Evolutionary conservation across 2,888 invertebrate species (phyloP), one percentile per base, ranked within the genome.

Genomic region (Crioceris asparagi): DNA sequence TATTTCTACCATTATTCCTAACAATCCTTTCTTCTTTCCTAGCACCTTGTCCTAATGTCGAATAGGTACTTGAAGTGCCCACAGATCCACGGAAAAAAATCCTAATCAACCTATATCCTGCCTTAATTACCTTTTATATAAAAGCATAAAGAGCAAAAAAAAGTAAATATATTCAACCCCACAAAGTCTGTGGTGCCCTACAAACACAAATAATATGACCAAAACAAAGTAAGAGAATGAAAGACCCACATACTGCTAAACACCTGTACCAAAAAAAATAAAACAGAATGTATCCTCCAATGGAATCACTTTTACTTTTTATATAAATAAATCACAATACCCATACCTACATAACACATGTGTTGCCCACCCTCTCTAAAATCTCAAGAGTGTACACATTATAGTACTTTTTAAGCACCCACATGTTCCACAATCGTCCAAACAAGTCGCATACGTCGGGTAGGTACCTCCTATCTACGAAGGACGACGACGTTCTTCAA

Each of bases 261-360:
- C 51, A 51, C 51, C 51, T 51, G 51, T 51, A 46, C 38, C 42
- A 40, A 44, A 49, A 51, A 50, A 51, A 50, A 51, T n/a, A n/a
- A n/a, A n/a, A n/a, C n/a, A n/a, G 50, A 48, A 43, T 46, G 43
- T 39, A 44, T 42, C 46, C 40, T 38, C 41, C 44, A 43, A 39
- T 42, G 23, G 41, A 46, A 39, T 48, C 49, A 50, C 51, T 51
- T 41, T 51, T 49, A 51, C 51, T 51, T 51, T 50, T 48, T 47
- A 42, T 49, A 46, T 44, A 43, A n/a, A n/a, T n/a, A n/a, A 46
- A 43, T 44, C 46, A 46, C 49, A 44, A 47, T 48, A 46, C 45
- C 44, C 49, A 52, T 53, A 54, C 49, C 51, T 54, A 53, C 51
- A 51, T 44, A 45, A 41, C 44, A 46, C 39, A 41, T 42, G 42